Conservation (phyloP, 2,797 vertebrate species). For the Anguilla megastoma region DNA sequence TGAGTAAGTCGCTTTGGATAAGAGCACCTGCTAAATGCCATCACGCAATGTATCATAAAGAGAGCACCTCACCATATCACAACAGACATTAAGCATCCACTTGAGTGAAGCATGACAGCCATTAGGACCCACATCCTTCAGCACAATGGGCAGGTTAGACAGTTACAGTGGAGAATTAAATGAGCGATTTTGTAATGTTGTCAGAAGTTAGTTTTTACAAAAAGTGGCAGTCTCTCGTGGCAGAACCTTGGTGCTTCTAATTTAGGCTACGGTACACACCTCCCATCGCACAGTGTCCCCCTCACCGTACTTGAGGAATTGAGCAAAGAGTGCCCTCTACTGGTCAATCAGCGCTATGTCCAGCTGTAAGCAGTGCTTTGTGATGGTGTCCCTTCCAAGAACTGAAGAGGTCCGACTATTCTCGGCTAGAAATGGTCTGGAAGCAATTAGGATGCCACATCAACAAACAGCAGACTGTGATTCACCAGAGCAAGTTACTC, state of each 20-base stretch:
- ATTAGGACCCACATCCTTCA: background rate
- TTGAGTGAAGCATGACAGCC: background rate
- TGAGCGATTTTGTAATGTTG: background rate
- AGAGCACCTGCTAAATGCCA: background rate
- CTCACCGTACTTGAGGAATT: background rate
- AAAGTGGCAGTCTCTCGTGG: background rate
- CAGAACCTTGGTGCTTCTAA: background rate
- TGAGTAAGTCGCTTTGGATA: background rate
- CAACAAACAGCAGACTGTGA: background rate
- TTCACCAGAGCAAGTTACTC: background rate
- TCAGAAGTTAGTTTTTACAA: background rate
- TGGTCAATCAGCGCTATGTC: background rate
- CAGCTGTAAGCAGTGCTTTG: background rate
- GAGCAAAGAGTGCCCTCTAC: slow-evolving; percentile 10
- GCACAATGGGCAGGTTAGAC: background rate
- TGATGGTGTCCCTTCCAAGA: background rate
- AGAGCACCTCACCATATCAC: background rate
- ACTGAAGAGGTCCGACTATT: background rate
- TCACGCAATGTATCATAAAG: background rate
- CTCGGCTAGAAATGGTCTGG: background rate
- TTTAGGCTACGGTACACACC: background rate
- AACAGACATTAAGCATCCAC: background rate
- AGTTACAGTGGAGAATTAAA: background rate
- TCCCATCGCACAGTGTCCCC: background rate
- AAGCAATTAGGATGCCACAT: background rate